phyloP scores from a whole-genome alignment of 2,113 vertebrate species.

The Phoenicopterus ruber region DNA sequence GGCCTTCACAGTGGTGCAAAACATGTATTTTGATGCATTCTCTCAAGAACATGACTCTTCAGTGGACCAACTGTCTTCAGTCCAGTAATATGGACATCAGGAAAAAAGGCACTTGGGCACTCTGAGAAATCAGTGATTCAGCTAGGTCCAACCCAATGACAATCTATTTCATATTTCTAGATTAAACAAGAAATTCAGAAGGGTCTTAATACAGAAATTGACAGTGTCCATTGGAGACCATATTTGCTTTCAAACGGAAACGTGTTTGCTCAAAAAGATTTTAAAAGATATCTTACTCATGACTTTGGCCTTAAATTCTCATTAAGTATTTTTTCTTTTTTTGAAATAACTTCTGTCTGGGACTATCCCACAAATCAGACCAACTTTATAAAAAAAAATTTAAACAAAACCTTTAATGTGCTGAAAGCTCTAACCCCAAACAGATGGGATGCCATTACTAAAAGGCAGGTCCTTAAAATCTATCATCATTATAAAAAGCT shows the following conservation, averaged over 20 bases:
- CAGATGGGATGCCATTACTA: conserved; percentile 64
- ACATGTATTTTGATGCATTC: not conserved
- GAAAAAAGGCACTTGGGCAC: not conserved
- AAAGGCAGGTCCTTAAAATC: conserved; percentile 65
- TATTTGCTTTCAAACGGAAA: not conserved
- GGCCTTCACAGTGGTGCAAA: not conserved
- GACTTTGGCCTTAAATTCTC: not conserved
- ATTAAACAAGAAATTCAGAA: not conserved
- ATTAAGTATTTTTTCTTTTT: not conserved
- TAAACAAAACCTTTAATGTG: not conserved
- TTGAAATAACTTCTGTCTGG: not conserved
- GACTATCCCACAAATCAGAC: not conserved
- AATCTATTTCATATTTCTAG: not conserved
- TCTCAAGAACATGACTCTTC: not conserved
- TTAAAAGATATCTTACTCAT: not conserved
- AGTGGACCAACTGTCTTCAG: not conserved
- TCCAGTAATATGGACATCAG: not conserved
- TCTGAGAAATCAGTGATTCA: not conserved
- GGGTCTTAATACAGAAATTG: not conserved
- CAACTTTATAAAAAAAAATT: not conserved
- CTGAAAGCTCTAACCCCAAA: conserved; percentile 37
- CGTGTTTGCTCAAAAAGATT: not conserved
- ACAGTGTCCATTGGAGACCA: not conserved
- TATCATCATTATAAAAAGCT: conserved; percentile 66
- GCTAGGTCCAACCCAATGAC: not conserved